Conservation (phyloP, 92 coral and sea anemone species). For the Chrysogorgia sp. region DNA sequence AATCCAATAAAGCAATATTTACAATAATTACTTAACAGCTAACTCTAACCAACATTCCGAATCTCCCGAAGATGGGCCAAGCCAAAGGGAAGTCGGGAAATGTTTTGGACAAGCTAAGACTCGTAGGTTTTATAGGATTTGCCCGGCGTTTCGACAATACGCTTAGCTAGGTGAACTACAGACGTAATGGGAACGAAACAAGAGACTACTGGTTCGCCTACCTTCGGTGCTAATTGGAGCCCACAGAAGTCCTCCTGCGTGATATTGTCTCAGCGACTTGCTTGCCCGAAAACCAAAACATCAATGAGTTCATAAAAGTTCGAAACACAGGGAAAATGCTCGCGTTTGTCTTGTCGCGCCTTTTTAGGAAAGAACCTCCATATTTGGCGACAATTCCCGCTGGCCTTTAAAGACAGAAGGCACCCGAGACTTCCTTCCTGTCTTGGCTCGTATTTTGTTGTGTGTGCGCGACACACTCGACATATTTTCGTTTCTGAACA, state of each 20-base stretch:
- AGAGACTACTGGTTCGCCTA: neutral
- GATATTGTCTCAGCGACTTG: neutral
- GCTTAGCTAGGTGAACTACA: too few species aligned
- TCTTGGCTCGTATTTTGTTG: neutral
- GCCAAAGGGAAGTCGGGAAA: too few species aligned
- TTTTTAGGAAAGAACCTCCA: conserved; percentile 10
- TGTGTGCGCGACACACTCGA: neutral
- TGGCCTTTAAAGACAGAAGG: conserved; percentile 11
- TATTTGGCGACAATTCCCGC: conserved; percentile 37
- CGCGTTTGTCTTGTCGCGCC: neutral
- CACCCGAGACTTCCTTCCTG: conserved; percentile 33
- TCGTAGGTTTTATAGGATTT: too few species aligned
- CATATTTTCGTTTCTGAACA: neutral
- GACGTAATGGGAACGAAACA: too few species aligned
- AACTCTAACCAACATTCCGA: too few species aligned
- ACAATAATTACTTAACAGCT: too few species aligned
- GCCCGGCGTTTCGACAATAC: too few species aligned
- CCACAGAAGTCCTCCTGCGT: neutral
- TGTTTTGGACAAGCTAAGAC: too few species aligned
- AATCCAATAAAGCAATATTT: too few species aligned
- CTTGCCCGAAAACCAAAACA: neutral
- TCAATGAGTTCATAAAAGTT: neutral
- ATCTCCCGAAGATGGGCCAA: too few species aligned
- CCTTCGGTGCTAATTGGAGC: neutral
- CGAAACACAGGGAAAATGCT: neutral